Evolutionary conservation across 2,797 vertebrate genomes (phyloP).

Genomic region (Liasis olivaceus): DNA sequence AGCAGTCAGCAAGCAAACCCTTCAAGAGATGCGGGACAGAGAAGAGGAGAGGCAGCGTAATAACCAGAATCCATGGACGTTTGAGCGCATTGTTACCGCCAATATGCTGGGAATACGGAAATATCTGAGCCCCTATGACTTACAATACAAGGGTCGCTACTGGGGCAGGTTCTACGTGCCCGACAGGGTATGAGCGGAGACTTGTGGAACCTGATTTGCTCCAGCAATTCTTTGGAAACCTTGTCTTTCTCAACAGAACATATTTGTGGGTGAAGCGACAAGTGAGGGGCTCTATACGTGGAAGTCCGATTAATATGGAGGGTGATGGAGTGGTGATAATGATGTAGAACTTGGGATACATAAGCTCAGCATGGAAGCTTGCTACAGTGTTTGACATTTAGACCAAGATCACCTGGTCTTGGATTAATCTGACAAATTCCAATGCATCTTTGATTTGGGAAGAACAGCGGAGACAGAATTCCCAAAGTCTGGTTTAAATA

Average conservation of each 20-base stretch:
- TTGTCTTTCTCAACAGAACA: not conserved
- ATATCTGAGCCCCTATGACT: constrained; percentile 86
- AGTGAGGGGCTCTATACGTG: not conserved
- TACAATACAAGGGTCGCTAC: constrained; percentile 81
- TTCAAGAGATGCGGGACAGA: constrained; percentile 71
- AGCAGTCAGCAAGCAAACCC: constrained; percentile 80
- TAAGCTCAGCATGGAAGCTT: not conserved
- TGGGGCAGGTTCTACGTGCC: constrained; percentile 85
- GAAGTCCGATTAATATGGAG: not conserved
- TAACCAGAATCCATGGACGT: constrained; percentile 98
- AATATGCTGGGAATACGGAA: constrained; percentile 93
- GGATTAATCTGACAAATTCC: not conserved
- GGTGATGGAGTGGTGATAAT: not conserved
- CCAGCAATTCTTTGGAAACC: rapidly evolving
- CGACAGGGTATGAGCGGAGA: constrained; percentile 75
- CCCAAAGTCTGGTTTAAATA: not conserved
- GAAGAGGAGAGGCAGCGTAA: constrained; percentile 74
- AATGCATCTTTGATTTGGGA: not conserved
- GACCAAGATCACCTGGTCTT: not conserved
- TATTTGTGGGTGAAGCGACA: not conserved
- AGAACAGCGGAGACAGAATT: not conserved
- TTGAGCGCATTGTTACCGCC: constrained; percentile 75
- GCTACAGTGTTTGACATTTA: not conserved
- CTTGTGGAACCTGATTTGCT: not conserved
- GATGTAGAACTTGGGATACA: not conserved